Percentiles rank a stretch among this genome's conserved stretches.
phyloP scores from a whole-genome alignment of 2,888 invertebrate species.

The Sericinus montela region DNA sequence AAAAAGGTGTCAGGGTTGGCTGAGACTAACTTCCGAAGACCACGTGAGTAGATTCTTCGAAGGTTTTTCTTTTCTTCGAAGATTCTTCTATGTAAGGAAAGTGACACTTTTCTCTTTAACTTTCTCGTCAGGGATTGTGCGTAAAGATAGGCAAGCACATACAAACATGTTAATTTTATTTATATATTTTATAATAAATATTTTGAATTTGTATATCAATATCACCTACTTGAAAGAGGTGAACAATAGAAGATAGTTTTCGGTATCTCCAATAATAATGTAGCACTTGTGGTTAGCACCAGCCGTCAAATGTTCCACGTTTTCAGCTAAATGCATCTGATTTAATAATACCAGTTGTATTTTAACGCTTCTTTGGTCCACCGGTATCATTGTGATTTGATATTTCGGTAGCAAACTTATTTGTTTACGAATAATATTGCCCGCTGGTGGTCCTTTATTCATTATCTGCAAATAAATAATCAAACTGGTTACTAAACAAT shows the following conservation, averaged over 20 bases:
- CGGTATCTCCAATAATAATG: constrained; percentile 82
- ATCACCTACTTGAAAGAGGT: constrained; percentile 76
- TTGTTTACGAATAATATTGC: constrained; percentile 82
- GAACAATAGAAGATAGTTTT: constrained; percentile 80
- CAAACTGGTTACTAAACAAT: no score
- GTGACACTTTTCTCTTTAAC: no score
- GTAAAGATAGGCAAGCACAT: no score
- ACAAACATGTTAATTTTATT: no score
- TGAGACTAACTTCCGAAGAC: no score
- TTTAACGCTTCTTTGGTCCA: constrained; percentile 45
- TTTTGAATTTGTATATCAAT: no score
- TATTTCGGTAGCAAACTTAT: constrained; percentile 82
- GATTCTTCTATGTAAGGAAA: no score
- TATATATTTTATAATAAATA: no score
- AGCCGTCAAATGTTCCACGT: constrained; percentile 63
- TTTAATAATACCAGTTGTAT: constrained; percentile 64
- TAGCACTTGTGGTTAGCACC: constrained; percentile 74
- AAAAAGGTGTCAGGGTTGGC: no score
- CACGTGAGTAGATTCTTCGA: no score
- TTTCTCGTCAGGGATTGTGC: no score
- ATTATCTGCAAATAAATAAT: constrained; percentile 84
- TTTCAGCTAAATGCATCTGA: constrained; percentile 56
- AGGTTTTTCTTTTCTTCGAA: no score
- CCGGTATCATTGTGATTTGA: constrained; percentile 55
- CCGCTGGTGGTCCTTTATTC: constrained; percentile 86